These are phyloP conservation scores for Bhutanitis thaidina DNA, from an alignment of 2,888 invertebrate genomes.

Conservation along the genomic window DNA sequence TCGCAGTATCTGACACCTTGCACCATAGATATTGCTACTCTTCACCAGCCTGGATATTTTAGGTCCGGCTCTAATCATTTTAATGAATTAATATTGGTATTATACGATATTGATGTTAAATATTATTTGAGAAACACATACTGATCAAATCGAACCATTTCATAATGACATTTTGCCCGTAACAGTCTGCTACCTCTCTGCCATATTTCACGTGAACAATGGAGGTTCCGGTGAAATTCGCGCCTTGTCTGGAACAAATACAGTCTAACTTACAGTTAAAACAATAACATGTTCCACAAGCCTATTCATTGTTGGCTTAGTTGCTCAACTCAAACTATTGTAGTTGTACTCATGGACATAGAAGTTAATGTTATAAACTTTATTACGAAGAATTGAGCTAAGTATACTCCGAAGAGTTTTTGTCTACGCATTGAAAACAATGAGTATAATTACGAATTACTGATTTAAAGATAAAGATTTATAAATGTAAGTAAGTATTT, in stretches of 20 bases:
- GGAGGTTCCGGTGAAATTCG: slow-evolving; percentile 64
- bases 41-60: too few species aligned
- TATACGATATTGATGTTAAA: too few species aligned
- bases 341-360: neutral
- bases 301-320: slow-evolving; percentile 1
- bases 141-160: slow-evolving; percentile 75
- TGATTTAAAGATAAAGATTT: too few species aligned
- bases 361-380: neutral
- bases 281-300: neutral
- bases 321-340: neutral
- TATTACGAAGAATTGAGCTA: neutral
- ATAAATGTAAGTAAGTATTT: too few species aligned
- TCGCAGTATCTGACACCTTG: too few species aligned
- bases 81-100: too few species aligned
- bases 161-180: slow-evolving; percentile 73
- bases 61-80: too few species aligned
- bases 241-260: slow-evolving; percentile 56
- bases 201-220: slow-evolving; percentile 67
- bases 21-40: too few species aligned
- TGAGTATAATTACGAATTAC: too few species aligned
- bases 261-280: slow-evolving; percentile 2
- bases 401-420: too few species aligned
- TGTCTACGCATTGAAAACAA: too few species aligned
- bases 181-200: slow-evolving; percentile 62
- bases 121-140: slow-evolving; percentile 44